Base-by-base conservation (phyloP, 2,888 invertebrate species). In the Caenorhabditis macrosperma region DNA sequence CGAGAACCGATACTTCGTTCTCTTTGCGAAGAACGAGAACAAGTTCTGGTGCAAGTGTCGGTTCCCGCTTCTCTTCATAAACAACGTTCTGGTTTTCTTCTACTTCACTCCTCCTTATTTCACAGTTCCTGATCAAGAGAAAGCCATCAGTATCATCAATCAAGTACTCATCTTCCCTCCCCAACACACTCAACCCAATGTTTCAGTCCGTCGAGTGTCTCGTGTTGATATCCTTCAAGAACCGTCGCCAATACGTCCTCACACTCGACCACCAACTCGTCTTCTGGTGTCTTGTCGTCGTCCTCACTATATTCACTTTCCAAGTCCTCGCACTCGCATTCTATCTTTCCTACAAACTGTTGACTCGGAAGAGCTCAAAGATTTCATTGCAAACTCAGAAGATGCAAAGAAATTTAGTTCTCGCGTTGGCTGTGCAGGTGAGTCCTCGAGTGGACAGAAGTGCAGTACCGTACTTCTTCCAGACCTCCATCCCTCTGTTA, bases 61-160 rank as follows among this genome's bases (percentile, higher is more conserved):
- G 4, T 24, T 41, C 20, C 46, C 35, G 20, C 50, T 69, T 15
- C 50, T 69, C 28, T 1, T 59, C 0, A 0, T 59, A 3, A 68
- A 59, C 24, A 46, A 59, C 26, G 5, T 48, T 1, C 2, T 59
- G 17, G 46, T 44, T 12, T 3, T 48, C 24, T 17, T 68, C 5
- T 68, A 57, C 20, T 68, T 59, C 28, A 30, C 57, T 2, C 68
- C 68, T 9, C 68, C 59, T 1, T 59, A 59, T 59, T 26, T 68
- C 0, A 50, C 17, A 6, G 20, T 68, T 26, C 68, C 68, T 5
- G 46, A 68, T n/a, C 68, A 68, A 17, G 20, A 17, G 1, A 9
- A 0, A 1, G 68, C 68, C 2, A 4, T 17, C 7, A 6, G 6
- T 7, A 22, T 22, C 6, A 46, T 46, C 20, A 17, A 20, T 22